Base-by-base conservation (phyloP, 2,888 invertebrate genomes). In the Catocala sponsa region DNA sequence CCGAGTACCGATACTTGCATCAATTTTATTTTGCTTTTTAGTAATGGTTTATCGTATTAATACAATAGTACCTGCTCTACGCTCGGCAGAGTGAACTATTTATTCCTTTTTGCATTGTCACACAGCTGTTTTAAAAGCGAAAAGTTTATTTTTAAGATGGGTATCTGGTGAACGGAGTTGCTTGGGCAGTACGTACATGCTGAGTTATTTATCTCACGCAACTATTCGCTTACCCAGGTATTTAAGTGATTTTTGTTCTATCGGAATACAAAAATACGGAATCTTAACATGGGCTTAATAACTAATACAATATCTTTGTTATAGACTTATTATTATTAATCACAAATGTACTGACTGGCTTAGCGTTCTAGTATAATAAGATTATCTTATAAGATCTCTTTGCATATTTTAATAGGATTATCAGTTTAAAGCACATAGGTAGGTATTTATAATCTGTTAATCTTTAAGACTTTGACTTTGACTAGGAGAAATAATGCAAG, bases 41-140 rank as follows among this genome's bases (percentile, higher is more conserved):
- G 35, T 72, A 76, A 80, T 81, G 79, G 75, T 84, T 85, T 85
- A 88, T 87, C 83, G 83, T 81, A 83, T 81, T 83, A 85, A 84
- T 86, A 89, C 88, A 89, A 89, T 88, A 84, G 85, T 81, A 81
- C 74, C 78, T 74, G 78, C 68, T 72, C 74, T 74, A 70, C 74
- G 74, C 76, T 69, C 72, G 62, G 69, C 76, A 59, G 63, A 72
- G 58, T 50, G 54, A 49, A 62, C 57, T 62, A 59, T 80, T 78
- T 68, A 57, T 74, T 73, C 72, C 55, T 78, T 84, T 83, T 84
- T 80, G 71, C 75, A 75, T 78, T 80, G 80, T 81, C 78, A 76
- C 78, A 72, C 72, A 76, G 73, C 77, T 81, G 78, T 80, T 79
- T 78, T 77, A 75, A 78, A 80, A 76, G 75, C 63, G 77, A 71